These are phyloP conservation scores for Drosophila willistoni DNA, from an alignment of 1,140 invertebrate species.

Conservation along the genomic window DNA sequence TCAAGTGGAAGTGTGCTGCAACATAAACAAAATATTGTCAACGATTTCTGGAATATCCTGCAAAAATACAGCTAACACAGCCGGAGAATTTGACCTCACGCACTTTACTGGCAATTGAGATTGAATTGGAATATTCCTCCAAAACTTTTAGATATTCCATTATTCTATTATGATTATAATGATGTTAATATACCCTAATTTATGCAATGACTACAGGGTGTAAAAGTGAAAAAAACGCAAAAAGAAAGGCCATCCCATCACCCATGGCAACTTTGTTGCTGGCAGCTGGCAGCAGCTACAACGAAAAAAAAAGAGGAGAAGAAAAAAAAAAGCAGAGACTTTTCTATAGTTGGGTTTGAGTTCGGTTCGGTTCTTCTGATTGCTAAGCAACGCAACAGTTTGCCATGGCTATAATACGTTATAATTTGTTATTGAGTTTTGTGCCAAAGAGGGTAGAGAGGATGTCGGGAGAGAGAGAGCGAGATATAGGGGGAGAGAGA, in stretches of 20 bases:
- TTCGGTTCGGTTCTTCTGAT: constrained; percentile 41
- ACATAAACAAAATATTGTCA: not conserved
- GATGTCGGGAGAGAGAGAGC: constrained; percentile 38
- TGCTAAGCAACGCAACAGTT: constrained; percentile 83
- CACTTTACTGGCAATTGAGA: not conserved
- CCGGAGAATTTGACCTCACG: not conserved
- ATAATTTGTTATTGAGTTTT: constrained; percentile 83
- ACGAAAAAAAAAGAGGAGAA: constrained; percentile 10
- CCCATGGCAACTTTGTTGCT: constrained; percentile 79
- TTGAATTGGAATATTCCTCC: not conserved
- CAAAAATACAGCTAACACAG: no score
- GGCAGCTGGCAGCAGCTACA: constrained; percentile 52
- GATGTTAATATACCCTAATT: constrained; percentile 1
- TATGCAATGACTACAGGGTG: not conserved
- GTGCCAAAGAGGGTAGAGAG: constrained; percentile 26
- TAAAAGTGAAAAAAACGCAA: not conserved
- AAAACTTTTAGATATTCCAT: no score
- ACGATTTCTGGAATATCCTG: not conserved
- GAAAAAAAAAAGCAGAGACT: constrained; percentile 18
- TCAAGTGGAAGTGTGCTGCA: constrained; percentile 44
- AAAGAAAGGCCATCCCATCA: constrained; percentile 44
- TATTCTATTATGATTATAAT: no score
- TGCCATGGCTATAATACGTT: constrained; percentile 83
- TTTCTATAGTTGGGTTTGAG: constrained; percentile 29
- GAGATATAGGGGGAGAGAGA: constrained; percentile 29